Base-by-base conservation (phyloP, 2,888 invertebrate species). In the Bugula neritina region DNA sequence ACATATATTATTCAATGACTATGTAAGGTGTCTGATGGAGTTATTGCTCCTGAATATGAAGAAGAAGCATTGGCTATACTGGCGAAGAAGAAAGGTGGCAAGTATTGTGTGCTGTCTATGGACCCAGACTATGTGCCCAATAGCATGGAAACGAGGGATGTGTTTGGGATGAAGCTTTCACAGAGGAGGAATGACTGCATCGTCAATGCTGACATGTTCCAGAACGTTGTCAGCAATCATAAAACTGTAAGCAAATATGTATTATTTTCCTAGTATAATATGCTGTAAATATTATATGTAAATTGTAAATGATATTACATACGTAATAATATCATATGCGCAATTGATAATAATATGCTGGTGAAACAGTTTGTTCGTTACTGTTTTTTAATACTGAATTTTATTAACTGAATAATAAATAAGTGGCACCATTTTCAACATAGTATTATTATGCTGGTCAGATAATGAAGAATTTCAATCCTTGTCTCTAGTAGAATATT, bases 1-100 rank as follows among this genome's bases (percentile, higher is more conserved):
- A n/a, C n/a, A n/a, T n/a, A n/a, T n/a, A n/a, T n/a, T n/a, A n/a
- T n/a, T n/a, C n/a, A n/a, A n/a, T n/a, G n/a, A n/a, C n/a, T n/a
- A n/a, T n/a, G n/a, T 1, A 71, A 96, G 86, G 97, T 98, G 0
- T 98, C 97, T 0, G 98, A 99, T 85, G 98, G 98, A n/a, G 91
- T 99, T 69, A 92, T 99, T 77, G 98, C 98, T 0, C 97, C 98
- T 0, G 93, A 91, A 0, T 99, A 94, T 83, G 87, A 89, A 0
- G 86, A 88, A 0, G 92, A 90, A 77, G 98, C 98, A 0, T 84
- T 98, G 54, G 89, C 90, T 74, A 86, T 97, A 35, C 85, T 99
- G 57, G 91, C 90, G 80, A 96, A 95, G 85, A 99, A 99, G 87
- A 99, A 99, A 84, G 91, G 90, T 74, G 97, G 97, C 21, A 88